phyloP scores from a whole-genome alignment of 2,113 vertebrate species.

The Tachuris rubrigastra region DNA sequence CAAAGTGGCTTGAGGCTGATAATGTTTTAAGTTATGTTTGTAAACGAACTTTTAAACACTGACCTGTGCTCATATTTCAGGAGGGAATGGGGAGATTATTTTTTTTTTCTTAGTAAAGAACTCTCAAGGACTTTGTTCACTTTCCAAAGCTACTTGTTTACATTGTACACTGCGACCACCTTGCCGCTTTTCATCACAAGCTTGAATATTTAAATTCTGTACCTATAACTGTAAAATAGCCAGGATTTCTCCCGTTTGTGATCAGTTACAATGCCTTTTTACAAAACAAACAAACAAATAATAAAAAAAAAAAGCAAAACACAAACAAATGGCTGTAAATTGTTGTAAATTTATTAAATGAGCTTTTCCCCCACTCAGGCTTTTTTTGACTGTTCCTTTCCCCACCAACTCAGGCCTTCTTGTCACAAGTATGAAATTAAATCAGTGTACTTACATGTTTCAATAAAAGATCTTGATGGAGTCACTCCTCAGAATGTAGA shows the following conservation, averaged over 20 bases:
- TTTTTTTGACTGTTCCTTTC: conserved; percentile 89
- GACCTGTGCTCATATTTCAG: conserved; percentile 80
- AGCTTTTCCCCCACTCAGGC: conserved; percentile 87
- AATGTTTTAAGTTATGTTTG: conserved; percentile 81
- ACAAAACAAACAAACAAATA: conserved; percentile 48
- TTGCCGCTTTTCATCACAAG: conserved; percentile 89
- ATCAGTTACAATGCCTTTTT: conserved; percentile 86
- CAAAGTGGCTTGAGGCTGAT: conserved; percentile 84
- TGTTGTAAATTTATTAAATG: conserved; percentile 96
- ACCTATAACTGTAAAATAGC: conserved; percentile 89
- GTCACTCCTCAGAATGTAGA: conserved; percentile 89
- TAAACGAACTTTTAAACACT: conserved; percentile 74
- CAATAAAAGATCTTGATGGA: conserved; percentile 78
- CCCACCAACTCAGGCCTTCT: conserved; percentile 93
- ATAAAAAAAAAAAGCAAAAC: neutral
- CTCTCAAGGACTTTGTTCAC: conserved; percentile 88
- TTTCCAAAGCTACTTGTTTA: conserved; percentile 99
- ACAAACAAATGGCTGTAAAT: conserved; percentile 87
- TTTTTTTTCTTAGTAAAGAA: conserved; percentile 76
- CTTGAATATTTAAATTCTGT: conserved; percentile 99
- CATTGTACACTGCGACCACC: conserved; percentile 89
- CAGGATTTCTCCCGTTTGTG: conserved; percentile 81
- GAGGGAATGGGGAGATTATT: conserved; percentile 74
- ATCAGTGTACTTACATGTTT: conserved; percentile 75
- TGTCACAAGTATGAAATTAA: conserved; percentile 76